Base-by-base conservation (phyloP, 2,113 vertebrate genomes). In the Myotis brandtii region DNA sequence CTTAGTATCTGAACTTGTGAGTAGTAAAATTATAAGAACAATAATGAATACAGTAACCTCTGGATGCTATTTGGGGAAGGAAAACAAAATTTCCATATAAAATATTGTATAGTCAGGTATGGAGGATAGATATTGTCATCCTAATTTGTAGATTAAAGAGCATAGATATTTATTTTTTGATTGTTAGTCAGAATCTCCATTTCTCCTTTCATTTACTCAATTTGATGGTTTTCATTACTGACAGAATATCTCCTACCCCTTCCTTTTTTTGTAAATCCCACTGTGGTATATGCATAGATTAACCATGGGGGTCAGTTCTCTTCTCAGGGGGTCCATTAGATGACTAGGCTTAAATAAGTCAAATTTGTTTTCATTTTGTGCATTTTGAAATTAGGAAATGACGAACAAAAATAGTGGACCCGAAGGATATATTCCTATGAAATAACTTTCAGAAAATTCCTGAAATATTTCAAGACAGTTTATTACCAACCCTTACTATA, bases 391-490 rank as follows among this genome's bases (percentile, higher is more conserved):
- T 59, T 69, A 85, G 32, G 64, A 56, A 88, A 64, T 30, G 66
- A 43, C 30, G 59, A 48, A 69, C 56, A 76, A n/a, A 91, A 88
- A 69, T n/a, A 92, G 23, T 54, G 30, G 54, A n/a, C 16, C 8
- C 25, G 25, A 34, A 64, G 13, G 18, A 67, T 52, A 50, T 30
- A 27, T 16, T 66, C 17, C 1, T 37, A 11, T 34, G 13, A 82
- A 82, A 75, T 11, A 89, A 83, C 27, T 86, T 94, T 82, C 50
- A 32, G 50, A 46, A 50, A 84, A 95, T 83, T 97, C 30, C 50
- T 89, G 37, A 70, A 95, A 34, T 82, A 89, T 77, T 75, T 97
- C 32, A 64, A 89, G 82, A 80, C 9, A 90, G 17, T 9, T 59
- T 92, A 66, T 86, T 90, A 27, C 32, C n/a, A 54, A 16, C 7